Percentiles rank a stretch among this genome's conserved stretches.
Conservation (phyloP, 2,113 vertebrate genomes). For the Haemorhous mexicanus region DNA sequence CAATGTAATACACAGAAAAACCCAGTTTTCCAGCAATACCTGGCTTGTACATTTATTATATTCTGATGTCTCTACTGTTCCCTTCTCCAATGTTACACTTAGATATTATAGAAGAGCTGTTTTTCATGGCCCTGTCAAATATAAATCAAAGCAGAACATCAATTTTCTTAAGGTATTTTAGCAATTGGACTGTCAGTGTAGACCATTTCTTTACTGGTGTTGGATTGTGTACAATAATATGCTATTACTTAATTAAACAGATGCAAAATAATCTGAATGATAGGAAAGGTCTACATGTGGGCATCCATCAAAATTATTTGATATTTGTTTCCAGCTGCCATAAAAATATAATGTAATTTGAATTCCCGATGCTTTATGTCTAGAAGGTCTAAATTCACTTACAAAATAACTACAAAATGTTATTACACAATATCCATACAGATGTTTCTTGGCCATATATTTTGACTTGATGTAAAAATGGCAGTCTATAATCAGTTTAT, state of each 20-base stretch:
- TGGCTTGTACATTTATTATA: background rate
- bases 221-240: background rate
- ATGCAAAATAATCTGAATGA: background rate
- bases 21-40: background rate
- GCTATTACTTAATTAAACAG: background rate
- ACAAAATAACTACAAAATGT: too few relatives aligned
- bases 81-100: background rate
- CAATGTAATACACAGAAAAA: background rate
- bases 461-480: background rate
- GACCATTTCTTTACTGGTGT: background rate
- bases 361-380: background rate
- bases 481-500: background rate
- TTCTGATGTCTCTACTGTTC: background rate
- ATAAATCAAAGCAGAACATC: background rate
- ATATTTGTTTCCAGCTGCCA: background rate
- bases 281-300: background rate
- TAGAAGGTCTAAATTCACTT: background rate
- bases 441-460: background rate
- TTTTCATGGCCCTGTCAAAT: background rate
- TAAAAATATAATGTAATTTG: background rate
- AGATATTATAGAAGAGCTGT: background rate
- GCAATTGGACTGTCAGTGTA: background rate
- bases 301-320: background rate
- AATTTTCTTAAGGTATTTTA: background rate
- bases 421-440: background rate